Percentiles rank a stretch among this genome's conserved stretches.
Evolutionary conservation across 1,140 invertebrate genomes (phyloP).

Genomic region (Metaphire vulgaris): DNA sequence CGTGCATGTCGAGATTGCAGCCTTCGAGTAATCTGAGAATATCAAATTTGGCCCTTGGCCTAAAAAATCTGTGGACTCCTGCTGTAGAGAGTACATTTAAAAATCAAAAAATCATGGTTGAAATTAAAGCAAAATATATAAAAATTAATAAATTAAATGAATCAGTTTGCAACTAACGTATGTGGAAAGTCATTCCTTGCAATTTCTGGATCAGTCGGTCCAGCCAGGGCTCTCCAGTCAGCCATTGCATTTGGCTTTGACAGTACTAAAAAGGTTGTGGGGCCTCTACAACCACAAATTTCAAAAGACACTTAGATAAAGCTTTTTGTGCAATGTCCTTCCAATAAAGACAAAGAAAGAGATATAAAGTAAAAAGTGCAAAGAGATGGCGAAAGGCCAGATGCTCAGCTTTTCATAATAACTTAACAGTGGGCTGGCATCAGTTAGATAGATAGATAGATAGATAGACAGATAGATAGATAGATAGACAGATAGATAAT

Average conservation of each 20-base stretch:
- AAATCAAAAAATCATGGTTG: neutral
- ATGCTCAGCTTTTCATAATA: too few species aligned
- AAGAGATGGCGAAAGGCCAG: too few species aligned
- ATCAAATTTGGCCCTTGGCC: neutral
- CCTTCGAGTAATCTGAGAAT: too few species aligned
- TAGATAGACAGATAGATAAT: too few species aligned
- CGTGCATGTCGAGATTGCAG: too few species aligned
- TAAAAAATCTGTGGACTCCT: neutral
- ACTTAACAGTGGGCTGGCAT: too few species aligned
- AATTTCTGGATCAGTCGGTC: slow-evolving; percentile 46
- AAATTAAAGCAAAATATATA: too few species aligned
- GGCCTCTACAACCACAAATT: slow-evolving; percentile 43
- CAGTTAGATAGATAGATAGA: too few species aligned
- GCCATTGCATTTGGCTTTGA: slow-evolving; percentile 48
- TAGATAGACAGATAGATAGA: too few species aligned
- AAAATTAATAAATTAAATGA: neutral
- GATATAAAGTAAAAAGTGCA: too few species aligned
- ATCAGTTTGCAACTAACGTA: slow-evolving; percentile 35
- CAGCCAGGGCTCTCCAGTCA: slow-evolving; percentile 47
- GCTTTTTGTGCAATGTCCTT: too few species aligned
- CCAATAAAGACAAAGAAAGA: too few species aligned
- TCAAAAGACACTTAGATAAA: slow-evolving; percentile 47
- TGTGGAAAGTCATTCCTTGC: slow-evolving; percentile 46
- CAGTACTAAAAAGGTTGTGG: slow-evolving; percentile 50
- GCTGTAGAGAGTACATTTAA: neutral